Base-by-base conservation (phyloP, 2,888 invertebrate species). In the Ormyrus labotus region DNA sequence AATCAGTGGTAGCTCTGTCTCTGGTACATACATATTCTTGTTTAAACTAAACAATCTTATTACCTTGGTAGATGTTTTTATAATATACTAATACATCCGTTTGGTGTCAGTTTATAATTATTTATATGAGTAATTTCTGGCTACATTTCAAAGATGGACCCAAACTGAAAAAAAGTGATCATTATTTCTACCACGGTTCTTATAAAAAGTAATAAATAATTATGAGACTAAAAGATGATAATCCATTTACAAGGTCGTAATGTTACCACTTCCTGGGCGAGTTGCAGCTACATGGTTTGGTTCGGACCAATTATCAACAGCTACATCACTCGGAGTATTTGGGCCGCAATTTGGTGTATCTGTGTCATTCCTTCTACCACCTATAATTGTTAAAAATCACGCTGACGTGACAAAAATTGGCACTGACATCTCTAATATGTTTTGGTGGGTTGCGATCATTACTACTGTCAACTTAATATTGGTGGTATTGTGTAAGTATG, bases 261-360 rank as follows among this genome's bases (percentile, higher is more conserved):
- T 94, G 82, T 91, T 95, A 51, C 93, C 93, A 34, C 92, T 95
- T 61, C 95, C 96, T 0, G 93, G 95, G 0, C 92, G 92, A 61
- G 87, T 96, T 78, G 94, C 95, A 0, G 94, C 95, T 0, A 93
- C 93, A 13, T 95, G 95, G 95, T 95, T 95, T 88, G 93, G 93
- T 9, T 91, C 93, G 0, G 91, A 92, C 80, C 92, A 94, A 89
- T 70, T 91, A 5, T 92, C 95, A 5, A 94, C 94, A 1, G 95
- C 95, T 0, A 95, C 95, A 84, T 93, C 95, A 64, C 91, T 95
- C 34, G 95, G 95, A 4, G 93, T 96, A 34, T 94, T 95, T 86
- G 96, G 95, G 6, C 94, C 94, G 85, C 95, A 95, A 92, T 88
- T 96, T n/a, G 92, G 96, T 0, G 92, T 94, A 58, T 95, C 95